phyloP scores from a whole-genome alignment of 2,113 vertebrate species.

The Holacanthus passer region DNA sequence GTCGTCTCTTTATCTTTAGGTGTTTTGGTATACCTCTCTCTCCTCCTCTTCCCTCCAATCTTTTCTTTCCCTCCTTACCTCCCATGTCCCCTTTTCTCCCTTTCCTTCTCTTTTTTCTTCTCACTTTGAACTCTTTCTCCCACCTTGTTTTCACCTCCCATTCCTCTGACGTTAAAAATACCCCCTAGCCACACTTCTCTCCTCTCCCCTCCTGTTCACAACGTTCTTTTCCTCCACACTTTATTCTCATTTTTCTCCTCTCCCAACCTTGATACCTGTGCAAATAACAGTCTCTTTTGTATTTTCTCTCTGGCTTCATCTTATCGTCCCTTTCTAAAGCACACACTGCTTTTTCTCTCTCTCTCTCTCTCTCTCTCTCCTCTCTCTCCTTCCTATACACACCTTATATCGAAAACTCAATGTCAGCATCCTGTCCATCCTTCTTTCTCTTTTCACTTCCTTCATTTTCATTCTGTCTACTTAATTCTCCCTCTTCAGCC shows the following conservation, averaged over 20 bases:
- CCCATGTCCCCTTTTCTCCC: not conserved
- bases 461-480: slow-evolving; percentile 12
- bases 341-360: not conserved
- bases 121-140: not conserved
- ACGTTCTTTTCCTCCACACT: not conserved
- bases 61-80: not conserved
- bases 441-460: not conserved
- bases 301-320: slow-evolving; percentile 3
- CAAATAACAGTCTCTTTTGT: slow-evolving; percentile 14
- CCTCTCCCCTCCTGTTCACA: not conserved
- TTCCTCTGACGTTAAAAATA: slow-evolving; percentile 1
- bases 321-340: slow-evolving; percentile 4
- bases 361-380: not conserved
- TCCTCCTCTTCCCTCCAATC: not conserved
- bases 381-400: not conserved
- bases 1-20: slow-evolving; percentile 29
- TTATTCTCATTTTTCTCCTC: not conserved
- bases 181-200: not conserved
- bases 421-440: slow-evolving; percentile 55
- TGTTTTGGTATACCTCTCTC: not conserved
- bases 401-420: slow-evolving; percentile 23
- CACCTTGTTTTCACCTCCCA: slow-evolving; percentile 2
- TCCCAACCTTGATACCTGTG: not conserved
- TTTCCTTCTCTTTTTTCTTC: not conserved
- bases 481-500: slow-evolving; percentile 36